A percentile compares a stretch with the other conserved stretches of the same genome.
Evolutionary conservation across 2,888 invertebrate species (phyloP).

Genomic region (Noctua comes): DNA sequence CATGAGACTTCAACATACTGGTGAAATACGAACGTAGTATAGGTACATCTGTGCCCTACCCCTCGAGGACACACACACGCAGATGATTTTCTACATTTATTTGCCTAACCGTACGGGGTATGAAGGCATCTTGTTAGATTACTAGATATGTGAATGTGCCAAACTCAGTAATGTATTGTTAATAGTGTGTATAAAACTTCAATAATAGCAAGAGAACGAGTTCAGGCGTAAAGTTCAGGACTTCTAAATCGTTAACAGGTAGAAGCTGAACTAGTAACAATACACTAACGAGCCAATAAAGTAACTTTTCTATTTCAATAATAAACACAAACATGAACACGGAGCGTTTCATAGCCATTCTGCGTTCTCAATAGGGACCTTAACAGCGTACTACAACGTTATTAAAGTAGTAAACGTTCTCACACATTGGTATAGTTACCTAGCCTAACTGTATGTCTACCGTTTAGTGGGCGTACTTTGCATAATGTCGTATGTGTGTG

Average conservation of each 20-base stretch:
- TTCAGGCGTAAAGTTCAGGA: constrained; percentile 7
- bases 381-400: constrained; percentile 26
- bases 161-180: neutral
- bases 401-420: constrained; percentile 51
- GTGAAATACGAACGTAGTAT: neutral
- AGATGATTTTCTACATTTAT: neutral
- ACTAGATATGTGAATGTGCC: neutral
- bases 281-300: constrained; percentile 23
- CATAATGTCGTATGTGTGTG: constrained; percentile 4
- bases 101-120: neutral
- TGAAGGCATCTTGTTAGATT: too few relatives aligned
- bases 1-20: neutral
- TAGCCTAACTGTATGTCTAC: neutral
- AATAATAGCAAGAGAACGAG: neutral
- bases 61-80: neutral
- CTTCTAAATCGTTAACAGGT: constrained; percentile 2
- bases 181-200: neutral
- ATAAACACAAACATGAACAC: constrained; percentile 22
- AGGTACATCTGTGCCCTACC: neutral
- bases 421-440: constrained; percentile 40
- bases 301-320: constrained; percentile 36
- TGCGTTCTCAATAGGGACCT: constrained; percentile 34
- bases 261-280: neutral
- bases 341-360: constrained; percentile 30
- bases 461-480: neutral